Evolutionary conservation across 2,888 invertebrate species (phyloP).

Genomic region (Drosophila robusta): DNA sequence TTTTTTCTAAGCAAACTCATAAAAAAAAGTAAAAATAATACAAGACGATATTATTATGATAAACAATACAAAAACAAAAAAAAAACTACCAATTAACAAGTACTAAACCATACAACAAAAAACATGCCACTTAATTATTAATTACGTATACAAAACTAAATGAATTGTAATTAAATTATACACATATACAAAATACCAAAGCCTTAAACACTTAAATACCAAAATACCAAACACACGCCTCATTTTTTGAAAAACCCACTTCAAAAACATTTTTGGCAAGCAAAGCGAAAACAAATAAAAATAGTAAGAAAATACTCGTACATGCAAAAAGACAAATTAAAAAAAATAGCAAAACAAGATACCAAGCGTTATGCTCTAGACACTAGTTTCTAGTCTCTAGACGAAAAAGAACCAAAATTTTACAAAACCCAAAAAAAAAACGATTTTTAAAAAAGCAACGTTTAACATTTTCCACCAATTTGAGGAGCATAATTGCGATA

Average conservation of each 20-base stretch:
- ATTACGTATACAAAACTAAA: constrained; percentile 44
- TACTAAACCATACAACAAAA: constrained; percentile 11
- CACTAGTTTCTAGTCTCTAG: constrained; percentile 59
- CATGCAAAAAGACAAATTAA: constrained; percentile 5
- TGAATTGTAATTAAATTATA: constrained; percentile 44
- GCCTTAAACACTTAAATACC: constrained; percentile 55
- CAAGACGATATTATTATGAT: constrained; percentile 36
- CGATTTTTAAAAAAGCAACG: constrained; percentile 35
- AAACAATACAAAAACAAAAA: constrained; percentile 34
- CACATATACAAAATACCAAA: constrained; percentile 41
- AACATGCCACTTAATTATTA: constrained; percentile 43
- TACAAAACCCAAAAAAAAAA: constrained; percentile 49
- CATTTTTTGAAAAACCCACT: constrained; percentile 51
- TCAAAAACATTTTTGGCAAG: constrained; percentile 33
- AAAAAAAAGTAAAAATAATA: constrained; percentile 38
- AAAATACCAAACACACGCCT: constrained; percentile 41
- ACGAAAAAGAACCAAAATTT: constrained; percentile 76
- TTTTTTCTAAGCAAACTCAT: constrained; percentile 69
- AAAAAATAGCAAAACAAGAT: constrained; percentile 30
- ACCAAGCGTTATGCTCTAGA: constrained; percentile 67
- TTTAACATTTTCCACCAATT: constrained; percentile 73
- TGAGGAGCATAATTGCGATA: constrained; percentile 55
- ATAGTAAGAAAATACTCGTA: constrained; percentile 13
- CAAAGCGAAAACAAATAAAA: constrained; percentile 5
- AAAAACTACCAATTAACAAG: constrained; percentile 26